Base-by-base conservation (phyloP, 2,113 vertebrate species). In the Etheostoma cragini region DNA sequence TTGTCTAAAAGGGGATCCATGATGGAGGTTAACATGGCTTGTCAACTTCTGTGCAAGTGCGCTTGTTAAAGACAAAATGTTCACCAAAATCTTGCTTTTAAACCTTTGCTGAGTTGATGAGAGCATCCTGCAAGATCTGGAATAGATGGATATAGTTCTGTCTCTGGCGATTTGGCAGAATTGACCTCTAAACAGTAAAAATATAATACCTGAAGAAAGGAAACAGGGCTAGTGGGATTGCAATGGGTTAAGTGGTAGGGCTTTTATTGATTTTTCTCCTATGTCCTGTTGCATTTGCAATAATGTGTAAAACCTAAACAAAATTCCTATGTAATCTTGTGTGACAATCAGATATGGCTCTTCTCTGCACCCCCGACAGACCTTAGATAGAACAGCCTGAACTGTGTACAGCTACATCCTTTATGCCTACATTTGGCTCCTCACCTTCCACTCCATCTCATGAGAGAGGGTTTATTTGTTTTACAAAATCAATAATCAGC, bases 111-210 rank as follows among this genome's bases (percentile, higher is more conserved):
- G 60, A 60, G 61, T 53, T 38, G 33, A n/a, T 30, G 19, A 3
- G 6, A 73, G 24, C 38, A n/a, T 56, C 5, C n/a, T 38, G 38
- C 58, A 16, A 60, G 26, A 30, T 67, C 47, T 70, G 46, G 24
- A 65, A 54, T 7, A 26, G 35, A 57, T 11, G 69, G 38, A 60
- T 63, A 1, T 15, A n/a, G 54, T 53, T 82, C 33, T 49, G 64
- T 84, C 78, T 68, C 70, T 45, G 57, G 38, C 58, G 53, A 72
- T 56, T 57, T 1, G 8, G 54, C 26, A 3, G 46, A 33, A 38
- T 45, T 63, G 84, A 81, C 54, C 75, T 69, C 50, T 75, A 72
- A 83, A 70, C 71, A 8, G 0, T 81, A 67, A 73, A 81, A 67
- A 71, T 78, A 33, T 38, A 76, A 72, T 50, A 65, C 22, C 42